Evolutionary conservation across 2,113 vertebrate genomes (phyloP).

Genomic region (Okapia johnstoni): DNA sequence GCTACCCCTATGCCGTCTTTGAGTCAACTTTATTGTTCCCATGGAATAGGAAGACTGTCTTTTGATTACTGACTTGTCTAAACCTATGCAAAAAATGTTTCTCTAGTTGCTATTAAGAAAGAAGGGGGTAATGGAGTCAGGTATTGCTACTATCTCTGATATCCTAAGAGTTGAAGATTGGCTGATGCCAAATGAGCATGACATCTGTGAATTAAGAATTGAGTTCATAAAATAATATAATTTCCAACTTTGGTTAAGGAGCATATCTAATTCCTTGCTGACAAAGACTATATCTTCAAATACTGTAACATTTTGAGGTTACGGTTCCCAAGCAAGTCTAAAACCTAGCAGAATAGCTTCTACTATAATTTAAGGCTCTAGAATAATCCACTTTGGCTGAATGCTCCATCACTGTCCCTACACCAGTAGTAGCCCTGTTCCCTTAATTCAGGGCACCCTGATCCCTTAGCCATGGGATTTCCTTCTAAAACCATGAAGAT

Average conservation of each 20-base stretch:
- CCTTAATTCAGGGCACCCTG: neutral
- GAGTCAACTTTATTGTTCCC: neutral
- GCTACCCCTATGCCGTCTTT: neutral
- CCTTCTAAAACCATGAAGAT: neutral
- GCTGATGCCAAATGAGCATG: neutral
- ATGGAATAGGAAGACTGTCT: neutral
- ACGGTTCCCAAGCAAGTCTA: neutral
- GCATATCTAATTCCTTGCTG: neutral
- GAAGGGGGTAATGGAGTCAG: neutral
- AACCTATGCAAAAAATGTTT: neutral
- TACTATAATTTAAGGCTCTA: neutral
- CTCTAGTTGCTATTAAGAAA: neutral
- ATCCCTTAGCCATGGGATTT: neutral
- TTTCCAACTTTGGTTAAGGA: neutral
- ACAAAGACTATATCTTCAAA: neutral
- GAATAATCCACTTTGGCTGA: neutral
- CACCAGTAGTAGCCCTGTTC: neutral
- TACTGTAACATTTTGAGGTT: neutral
- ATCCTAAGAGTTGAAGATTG: neutral
- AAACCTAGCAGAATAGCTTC: neutral
- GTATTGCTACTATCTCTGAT: neutral
- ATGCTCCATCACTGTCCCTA: too few relatives aligned
- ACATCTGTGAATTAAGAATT: neutral
- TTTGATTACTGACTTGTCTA: neutral
- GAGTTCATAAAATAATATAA: neutral